A percentile compares a stretch with the other conserved stretches of the same genome.
Conservation (phyloP, 2,888 invertebrate genomes). For the Thereva nobilitata region DNA sequence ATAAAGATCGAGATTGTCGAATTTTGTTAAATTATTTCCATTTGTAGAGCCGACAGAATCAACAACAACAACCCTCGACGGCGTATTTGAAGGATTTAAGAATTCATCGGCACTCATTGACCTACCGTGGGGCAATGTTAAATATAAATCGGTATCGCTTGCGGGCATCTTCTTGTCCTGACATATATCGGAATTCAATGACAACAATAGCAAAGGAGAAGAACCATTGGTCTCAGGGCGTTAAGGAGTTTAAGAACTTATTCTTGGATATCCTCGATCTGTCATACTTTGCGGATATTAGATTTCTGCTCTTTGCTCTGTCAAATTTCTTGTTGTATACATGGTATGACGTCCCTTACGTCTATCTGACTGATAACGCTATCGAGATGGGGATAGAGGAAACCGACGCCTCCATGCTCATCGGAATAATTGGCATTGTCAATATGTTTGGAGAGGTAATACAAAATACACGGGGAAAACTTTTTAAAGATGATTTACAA, state of each 20-base stretch:
- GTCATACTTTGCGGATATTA: slow-evolving; percentile 75
- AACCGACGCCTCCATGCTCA: slow-evolving; percentile 76
- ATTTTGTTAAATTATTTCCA: slow-evolving; percentile 11
- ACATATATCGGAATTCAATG: slow-evolving; percentile 85
- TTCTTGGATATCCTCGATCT: slow-evolving; percentile 79
- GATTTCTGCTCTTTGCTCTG: slow-evolving; percentile 77
- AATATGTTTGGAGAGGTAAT: slow-evolving; percentile 88
- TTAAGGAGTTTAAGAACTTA: slow-evolving; percentile 79
- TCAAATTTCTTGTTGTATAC: slow-evolving; percentile 90
- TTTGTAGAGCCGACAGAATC: slow-evolving; percentile 31
- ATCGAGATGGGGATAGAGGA: slow-evolving; percentile 72
- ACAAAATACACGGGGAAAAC: neutral
- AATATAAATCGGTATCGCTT: slow-evolving; percentile 80
- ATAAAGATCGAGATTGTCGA: neutral
- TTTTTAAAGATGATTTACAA: slow-evolving; percentile 10
- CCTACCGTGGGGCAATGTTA: slow-evolving; percentile 83
- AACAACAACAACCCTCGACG: slow-evolving; percentile 33
- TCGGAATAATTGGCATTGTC: slow-evolving; percentile 83
- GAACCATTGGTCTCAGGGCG: slow-evolving; percentile 72
- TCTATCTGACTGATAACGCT: slow-evolving; percentile 84
- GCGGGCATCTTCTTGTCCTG: slow-evolving; percentile 86
- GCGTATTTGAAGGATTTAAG: slow-evolving; percentile 75
- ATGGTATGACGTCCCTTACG: slow-evolving; percentile 93
- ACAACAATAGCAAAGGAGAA: slow-evolving; percentile 78
- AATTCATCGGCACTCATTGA: slow-evolving; percentile 76